phyloP scores from a whole-genome alignment of 2,888 invertebrate genomes.

The Tryphoninae sp. region DNA sequence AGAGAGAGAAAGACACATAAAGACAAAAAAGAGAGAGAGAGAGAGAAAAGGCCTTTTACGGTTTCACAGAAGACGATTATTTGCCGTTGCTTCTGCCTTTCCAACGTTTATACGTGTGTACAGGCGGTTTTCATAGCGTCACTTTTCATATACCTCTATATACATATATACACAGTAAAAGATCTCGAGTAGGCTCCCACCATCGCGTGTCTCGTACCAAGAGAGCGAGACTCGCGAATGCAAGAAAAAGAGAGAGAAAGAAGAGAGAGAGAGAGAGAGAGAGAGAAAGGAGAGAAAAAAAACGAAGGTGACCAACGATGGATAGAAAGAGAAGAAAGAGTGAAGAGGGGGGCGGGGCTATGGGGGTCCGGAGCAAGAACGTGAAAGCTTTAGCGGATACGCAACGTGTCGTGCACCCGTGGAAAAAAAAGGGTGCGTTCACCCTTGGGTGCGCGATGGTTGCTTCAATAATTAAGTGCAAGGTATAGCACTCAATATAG shows the following conservation, averaged over 20 bases:
- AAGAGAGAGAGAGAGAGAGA: constrained; percentile 4
- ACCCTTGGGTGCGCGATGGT: constrained; percentile 55
- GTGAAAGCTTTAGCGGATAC: constrained; percentile 40
- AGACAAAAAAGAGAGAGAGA: constrained; percentile 29
- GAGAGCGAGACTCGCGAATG: constrained; percentile 24
- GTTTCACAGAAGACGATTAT: constrained; percentile 63
- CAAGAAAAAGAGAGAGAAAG: constrained; percentile 8
- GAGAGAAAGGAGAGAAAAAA: constrained; percentile 13
- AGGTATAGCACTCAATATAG: constrained; percentile 1
- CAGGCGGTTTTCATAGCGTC: constrained; percentile 28
- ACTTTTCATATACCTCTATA: too few relatives aligned
- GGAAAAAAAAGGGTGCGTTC: constrained; percentile 55
- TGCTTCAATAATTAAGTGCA: constrained; percentile 58
- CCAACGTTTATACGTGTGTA: constrained; percentile 39
- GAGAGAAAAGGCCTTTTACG: constrained; percentile 50
- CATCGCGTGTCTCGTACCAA: constrained; percentile 50
- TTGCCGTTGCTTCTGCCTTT: constrained; percentile 55
- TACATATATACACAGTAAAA: background rate
- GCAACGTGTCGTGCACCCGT: constrained; percentile 33
- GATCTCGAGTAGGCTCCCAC: constrained; percentile 6
- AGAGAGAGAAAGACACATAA: constrained; percentile 22
- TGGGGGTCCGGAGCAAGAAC: too few relatives aligned
- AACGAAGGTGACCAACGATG: background rate
- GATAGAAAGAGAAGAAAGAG: background rate
- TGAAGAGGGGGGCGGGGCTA: background rate